A percentile compares a stretch with the other conserved stretches of the same genome.
Conservation (phyloP, 2,888 invertebrate species). For the Graphium colonna region DNA sequence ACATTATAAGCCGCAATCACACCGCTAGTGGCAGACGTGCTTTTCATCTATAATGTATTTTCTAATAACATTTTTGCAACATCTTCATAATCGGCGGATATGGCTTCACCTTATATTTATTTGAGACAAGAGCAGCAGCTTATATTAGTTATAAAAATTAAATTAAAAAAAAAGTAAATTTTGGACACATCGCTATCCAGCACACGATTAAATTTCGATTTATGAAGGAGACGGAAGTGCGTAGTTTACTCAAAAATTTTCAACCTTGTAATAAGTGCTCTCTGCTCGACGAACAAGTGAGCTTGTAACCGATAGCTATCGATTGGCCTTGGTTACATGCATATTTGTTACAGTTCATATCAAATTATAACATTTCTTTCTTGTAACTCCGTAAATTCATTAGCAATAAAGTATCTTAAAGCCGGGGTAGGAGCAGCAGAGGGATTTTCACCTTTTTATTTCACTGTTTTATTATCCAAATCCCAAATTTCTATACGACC, state of each 20-base stretch:
- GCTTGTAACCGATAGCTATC: conserved; percentile 68
- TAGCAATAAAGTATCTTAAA: conserved; percentile 56
- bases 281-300: conserved; percentile 59
- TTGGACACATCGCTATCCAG: conserved; percentile 61
- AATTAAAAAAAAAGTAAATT: too few species aligned
- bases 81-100: conserved; percentile 43
- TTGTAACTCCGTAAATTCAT: conserved; percentile 60
- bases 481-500: conserved; percentile 30
- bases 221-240: conserved; percentile 12
- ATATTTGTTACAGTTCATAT: conserved; percentile 63
- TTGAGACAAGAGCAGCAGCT: conserved; percentile 55
- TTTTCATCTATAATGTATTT: conserved; percentile 52
- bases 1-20: conserved; percentile 47
- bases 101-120: conserved; percentile 43
- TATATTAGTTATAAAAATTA: too few species aligned
- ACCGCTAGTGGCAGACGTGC: conserved; percentile 52
- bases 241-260: too few species aligned
- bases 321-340: conserved; percentile 72
- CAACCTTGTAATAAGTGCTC: conserved; percentile 46
- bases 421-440: conserved; percentile 68
- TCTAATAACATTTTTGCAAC: conserved; percentile 46
- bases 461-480: too few species aligned
- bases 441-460: conserved; percentile 57
- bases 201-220: conserved; percentile 48
- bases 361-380: conserved; percentile 49